Percentiles rank a stretch among this genome's conserved stretches.
These are phyloP conservation scores for Ochlodes sylvanus DNA, from an alignment of 2,888 invertebrate genomes.

Conservation along the genomic window DNA sequence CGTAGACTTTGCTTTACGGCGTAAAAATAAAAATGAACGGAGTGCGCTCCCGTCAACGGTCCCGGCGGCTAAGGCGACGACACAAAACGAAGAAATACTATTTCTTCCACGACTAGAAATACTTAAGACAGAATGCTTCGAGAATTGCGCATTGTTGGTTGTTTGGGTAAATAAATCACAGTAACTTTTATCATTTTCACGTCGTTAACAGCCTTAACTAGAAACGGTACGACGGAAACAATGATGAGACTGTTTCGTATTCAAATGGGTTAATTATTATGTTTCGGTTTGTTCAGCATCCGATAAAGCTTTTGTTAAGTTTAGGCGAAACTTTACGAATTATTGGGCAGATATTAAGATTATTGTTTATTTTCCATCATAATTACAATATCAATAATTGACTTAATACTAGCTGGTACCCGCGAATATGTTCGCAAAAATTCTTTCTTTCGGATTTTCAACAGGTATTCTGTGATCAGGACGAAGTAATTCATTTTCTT, in stretches of 20 bases:
- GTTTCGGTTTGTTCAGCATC: constrained; percentile 9
- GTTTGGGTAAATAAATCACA: constrained; percentile 48
- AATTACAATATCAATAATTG: too few species aligned
- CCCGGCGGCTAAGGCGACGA: constrained; percentile 66
- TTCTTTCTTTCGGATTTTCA: too few species aligned
- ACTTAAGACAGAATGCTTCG: constrained; percentile 66
- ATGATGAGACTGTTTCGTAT: constrained; percentile 11
- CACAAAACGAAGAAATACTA: constrained; percentile 73
- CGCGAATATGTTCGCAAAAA: too few species aligned
- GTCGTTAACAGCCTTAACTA: constrained; percentile 31
- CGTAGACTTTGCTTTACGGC: constrained; percentile 64
- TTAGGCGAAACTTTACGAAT: background rate
- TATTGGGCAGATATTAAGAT: background rate
- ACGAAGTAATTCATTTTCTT: too few species aligned
- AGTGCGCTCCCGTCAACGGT: constrained; percentile 60
- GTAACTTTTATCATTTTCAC: constrained; percentile 43
- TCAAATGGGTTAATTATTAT: constrained; percentile 22
- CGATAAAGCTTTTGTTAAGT: constrained; percentile 13
- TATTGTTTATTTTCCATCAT: too few species aligned
- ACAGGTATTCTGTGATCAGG: too few species aligned
- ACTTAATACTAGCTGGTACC: too few species aligned
- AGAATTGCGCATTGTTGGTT: constrained; percentile 65
- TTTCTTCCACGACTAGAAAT: constrained; percentile 67
- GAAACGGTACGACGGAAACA: constrained; percentile 24
- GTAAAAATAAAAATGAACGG: constrained; percentile 64